phyloP scores from a whole-genome alignment of 2,797 vertebrate species.

The Apogon hyalosoma region DNA sequence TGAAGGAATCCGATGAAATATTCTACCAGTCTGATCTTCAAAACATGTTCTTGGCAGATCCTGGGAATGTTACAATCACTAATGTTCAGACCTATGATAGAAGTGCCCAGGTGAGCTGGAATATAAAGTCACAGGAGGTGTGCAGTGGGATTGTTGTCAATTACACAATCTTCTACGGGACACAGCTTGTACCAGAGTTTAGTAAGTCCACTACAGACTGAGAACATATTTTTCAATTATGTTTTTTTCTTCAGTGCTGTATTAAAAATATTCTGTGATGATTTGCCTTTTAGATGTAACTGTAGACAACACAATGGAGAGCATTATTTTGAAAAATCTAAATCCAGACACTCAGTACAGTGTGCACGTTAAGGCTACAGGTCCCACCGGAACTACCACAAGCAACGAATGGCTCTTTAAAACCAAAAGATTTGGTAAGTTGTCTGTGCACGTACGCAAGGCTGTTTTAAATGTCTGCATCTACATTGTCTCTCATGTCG shows the following conservation, averaged over 20 bases:
- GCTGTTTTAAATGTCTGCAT: neutral
- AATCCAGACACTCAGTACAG: slow-evolving; percentile 65
- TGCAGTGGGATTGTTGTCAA: slow-evolving; percentile 65
- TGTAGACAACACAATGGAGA: slow-evolving; percentile 24
- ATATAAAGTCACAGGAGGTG: slow-evolving; percentile 9
- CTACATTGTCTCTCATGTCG: neutral
- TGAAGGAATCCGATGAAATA: neutral
- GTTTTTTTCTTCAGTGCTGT: neutral
- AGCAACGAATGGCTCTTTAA: slow-evolving; percentile 57
- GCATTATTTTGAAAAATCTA: slow-evolving; percentile 57
- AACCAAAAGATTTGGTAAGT: slow-evolving; percentile 75
- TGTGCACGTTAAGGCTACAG: slow-evolving; percentile 58
- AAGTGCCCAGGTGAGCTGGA: slow-evolving; percentile 71
- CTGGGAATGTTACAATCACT: slow-evolving; percentile 34
- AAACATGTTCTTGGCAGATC: slow-evolving; percentile 45
- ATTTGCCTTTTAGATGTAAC: slow-evolving; percentile 67
- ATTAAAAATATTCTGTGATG: neutral
- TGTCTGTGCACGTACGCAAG: neutral
- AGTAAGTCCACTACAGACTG: slow-evolving; percentile 47
- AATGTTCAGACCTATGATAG: slow-evolving; percentile 31
- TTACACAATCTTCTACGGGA: slow-evolving; percentile 69
- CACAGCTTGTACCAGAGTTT: neutral
- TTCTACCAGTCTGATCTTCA: neutral
- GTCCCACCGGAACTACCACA: slow-evolving; percentile 39
- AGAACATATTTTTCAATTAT: neutral